Conservation (phyloP, 2,888 invertebrate species). For the Hydriomena furcata region DNA sequence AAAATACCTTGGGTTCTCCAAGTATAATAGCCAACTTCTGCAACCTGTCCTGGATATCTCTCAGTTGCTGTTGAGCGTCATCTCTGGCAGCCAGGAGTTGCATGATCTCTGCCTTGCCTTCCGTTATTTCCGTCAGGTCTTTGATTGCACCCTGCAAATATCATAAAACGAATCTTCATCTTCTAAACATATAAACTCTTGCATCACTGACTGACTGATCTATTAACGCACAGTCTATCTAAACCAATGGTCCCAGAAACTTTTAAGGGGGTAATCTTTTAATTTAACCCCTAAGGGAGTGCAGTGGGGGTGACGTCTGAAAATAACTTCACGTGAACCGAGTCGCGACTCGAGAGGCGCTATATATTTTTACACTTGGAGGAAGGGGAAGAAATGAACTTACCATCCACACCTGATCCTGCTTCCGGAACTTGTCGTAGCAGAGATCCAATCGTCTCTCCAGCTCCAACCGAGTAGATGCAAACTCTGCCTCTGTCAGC, state of each 20-base stretch:
- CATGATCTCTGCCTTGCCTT: constrained; percentile 55
- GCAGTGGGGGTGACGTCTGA: no score
- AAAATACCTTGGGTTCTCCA: constrained; percentile 64
- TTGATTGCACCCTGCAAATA: constrained; percentile 52
- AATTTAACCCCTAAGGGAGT: no score
- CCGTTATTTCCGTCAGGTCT: constrained; percentile 46
- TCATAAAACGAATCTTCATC: no score
- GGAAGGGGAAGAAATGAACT: no score
- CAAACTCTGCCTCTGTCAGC: constrained; percentile 52
- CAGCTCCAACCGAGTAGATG: constrained; percentile 44
- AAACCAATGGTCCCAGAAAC: no score
- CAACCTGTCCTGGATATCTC: constrained; percentile 43
- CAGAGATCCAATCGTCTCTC: constrained; percentile 51
- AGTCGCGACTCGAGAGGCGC: no score
- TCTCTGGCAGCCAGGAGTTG: constrained; percentile 51
- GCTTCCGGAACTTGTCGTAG: constrained; percentile 61
- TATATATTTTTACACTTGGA: no score
- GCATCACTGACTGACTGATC: no score
- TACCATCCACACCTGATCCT: constrained; percentile 66
- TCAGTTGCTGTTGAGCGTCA: constrained; percentile 43
- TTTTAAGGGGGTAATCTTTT: no score
- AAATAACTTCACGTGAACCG: no score
- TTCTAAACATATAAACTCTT: neutral
- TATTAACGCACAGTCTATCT: no score
- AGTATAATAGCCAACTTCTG: constrained; percentile 47